These are phyloP conservation scores for Lacanobia oleracea DNA, from an alignment of 2,888 invertebrate species.

Conservation along the genomic window DNA sequence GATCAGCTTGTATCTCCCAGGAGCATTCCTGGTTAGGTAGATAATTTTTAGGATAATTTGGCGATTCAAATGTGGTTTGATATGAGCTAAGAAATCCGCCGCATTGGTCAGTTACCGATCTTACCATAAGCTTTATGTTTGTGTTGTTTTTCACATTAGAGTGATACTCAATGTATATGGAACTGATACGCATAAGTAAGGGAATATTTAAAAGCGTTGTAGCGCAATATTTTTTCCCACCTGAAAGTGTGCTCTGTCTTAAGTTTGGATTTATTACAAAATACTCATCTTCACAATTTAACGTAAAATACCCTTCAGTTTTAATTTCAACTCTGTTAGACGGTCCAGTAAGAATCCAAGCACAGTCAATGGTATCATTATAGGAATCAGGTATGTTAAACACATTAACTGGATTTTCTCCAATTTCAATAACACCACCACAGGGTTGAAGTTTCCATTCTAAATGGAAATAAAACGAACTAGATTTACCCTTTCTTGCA, in stretches of 20 bases:
- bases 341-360: slow-evolving; percentile 91
- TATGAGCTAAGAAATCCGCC: slow-evolving; percentile 91
- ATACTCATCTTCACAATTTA: slow-evolving; percentile 81
- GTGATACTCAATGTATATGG: slow-evolving; percentile 93
- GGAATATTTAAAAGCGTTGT: slow-evolving; percentile 84
- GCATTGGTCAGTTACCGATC: slow-evolving; percentile 90
- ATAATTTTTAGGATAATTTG: slow-evolving; percentile 92
- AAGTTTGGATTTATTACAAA: slow-evolving; percentile 85
- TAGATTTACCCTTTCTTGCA: slow-evolving; percentile 70
- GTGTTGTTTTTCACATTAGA: slow-evolving; percentile 81
- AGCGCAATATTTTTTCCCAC: slow-evolving; percentile 92
- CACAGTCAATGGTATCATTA: slow-evolving; percentile 91
- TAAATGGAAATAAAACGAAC: slow-evolving; percentile 84
- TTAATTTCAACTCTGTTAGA: slow-evolving; percentile 81
- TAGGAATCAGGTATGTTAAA: slow-evolving; percentile 83
- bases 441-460: slow-evolving; percentile 88
- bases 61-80: slow-evolving; percentile 87
- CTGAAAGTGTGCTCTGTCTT: slow-evolving; percentile 84
- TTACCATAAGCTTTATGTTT: slow-evolving; percentile 74
- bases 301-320: slow-evolving; percentile 75
- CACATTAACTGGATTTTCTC: slow-evolving; percentile 73
- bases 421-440: slow-evolving; percentile 91
- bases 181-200: slow-evolving; percentile 86
- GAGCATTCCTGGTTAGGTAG: slow-evolving; percentile 94
- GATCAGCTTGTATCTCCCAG: slow-evolving; percentile 93